Conservation (phyloP, 2,113 vertebrate genomes). For the Daubentonia madagascariensis region DNA sequence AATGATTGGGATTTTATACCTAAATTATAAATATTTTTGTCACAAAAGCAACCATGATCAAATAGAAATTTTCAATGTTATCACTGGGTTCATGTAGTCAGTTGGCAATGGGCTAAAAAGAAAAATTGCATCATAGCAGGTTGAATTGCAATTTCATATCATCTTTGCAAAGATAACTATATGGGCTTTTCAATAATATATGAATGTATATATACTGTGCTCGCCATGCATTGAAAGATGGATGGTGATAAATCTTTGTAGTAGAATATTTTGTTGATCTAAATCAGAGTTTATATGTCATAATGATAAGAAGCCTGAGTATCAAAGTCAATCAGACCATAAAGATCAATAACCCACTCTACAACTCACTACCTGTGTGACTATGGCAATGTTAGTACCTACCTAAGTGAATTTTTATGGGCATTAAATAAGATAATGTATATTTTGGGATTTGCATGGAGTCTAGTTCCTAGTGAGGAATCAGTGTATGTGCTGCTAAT, state of each 20-base stretch:
- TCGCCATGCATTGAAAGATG: background rate
- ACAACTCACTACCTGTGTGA: background rate
- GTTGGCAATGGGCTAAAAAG: background rate
- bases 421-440: background rate
- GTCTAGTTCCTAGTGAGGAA: background rate
- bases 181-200: background rate
- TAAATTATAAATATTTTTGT: slow-evolving; percentile 7
- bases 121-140: background rate
- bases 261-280: background rate
- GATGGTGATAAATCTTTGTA: background rate
- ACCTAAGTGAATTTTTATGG: background rate
- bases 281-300: background rate
- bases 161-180: background rate
- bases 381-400: too few relatives aligned
- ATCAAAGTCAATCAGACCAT: background rate
- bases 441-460: background rate
- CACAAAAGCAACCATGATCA: background rate
- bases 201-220: background rate
- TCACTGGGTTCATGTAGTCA: background rate
- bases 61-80: background rate
- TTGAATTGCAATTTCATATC: background rate
- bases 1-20: background rate
- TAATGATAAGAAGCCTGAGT: background rate
- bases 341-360: background rate
- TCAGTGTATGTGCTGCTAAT: background rate